Conservation (phyloP, 2,888 invertebrate species). For the Nasonovia ribisnigri region DNA sequence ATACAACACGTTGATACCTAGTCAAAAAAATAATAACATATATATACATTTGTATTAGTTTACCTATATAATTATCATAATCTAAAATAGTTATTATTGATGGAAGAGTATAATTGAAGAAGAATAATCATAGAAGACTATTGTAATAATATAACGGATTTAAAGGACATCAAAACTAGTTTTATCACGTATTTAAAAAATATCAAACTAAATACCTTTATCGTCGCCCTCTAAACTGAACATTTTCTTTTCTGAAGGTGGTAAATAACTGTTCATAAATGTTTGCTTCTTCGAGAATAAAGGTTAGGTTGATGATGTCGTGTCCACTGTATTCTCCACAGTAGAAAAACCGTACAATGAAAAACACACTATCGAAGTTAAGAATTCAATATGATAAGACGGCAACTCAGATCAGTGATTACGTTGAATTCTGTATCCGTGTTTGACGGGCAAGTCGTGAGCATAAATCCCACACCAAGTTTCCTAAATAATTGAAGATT, state of each 20-base stretch:
- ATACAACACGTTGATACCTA: not conserved
- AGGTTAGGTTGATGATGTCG: not conserved
- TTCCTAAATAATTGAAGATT: not conserved
- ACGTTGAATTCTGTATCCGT: not conserved
- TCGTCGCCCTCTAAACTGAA: conserved; percentile 42
- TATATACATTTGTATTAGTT: not conserved
- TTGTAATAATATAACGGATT: no score
- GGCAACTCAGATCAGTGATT: not conserved
- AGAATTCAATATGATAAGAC: not conserved
- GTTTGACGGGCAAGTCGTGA: not conserved
- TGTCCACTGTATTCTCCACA: not conserved
- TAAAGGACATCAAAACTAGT: not conserved
- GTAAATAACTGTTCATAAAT: not conserved
- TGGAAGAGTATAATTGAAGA: not conserved
- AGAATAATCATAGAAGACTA: not conserved
- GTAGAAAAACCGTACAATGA: not conserved
- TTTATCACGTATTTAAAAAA: not conserved
- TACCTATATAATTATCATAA: not conserved
- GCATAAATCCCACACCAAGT: not conserved
- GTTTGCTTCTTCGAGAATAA: not conserved
- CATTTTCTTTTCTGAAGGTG: conserved; percentile 17
- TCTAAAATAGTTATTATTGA: not conserved
- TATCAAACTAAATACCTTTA: conserved; percentile 36
- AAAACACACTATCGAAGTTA: not conserved
- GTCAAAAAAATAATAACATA: not conserved